These are phyloP conservation scores for Strigamia transsilvanica DNA, from an alignment of 2,888 invertebrate species.

Conservation along the genomic window DNA sequence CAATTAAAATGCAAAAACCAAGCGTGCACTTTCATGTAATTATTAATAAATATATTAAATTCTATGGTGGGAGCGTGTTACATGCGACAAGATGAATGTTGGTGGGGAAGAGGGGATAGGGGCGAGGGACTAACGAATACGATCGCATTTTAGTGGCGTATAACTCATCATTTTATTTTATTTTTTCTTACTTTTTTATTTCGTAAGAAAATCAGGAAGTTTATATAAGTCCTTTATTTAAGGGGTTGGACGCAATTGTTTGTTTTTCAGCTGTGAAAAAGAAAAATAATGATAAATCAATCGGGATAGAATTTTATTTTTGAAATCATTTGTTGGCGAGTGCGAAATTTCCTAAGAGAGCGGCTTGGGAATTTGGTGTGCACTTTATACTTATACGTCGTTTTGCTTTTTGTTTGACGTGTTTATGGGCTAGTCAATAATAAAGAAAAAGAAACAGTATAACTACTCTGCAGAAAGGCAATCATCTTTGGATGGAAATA, in stretches of 20 bases:
- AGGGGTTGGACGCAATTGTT: neutral
- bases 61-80: conserved; percentile 5
- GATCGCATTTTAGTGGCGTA: conserved; percentile 46
- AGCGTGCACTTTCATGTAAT: conserved; percentile 20
- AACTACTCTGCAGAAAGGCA: conserved; percentile 21
- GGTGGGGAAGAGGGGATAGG: neutral
- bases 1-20: conserved; percentile 47
- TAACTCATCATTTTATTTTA: conserved; percentile 32
- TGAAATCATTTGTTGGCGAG: neutral
- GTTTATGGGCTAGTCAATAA: conserved; percentile 18
- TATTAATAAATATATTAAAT: conserved; percentile 47
- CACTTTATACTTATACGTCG: conserved; percentile 3
- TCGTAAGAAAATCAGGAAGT: neutral
- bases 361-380: conserved; percentile 11
- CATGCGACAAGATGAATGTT: conserved; percentile 35
- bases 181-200: neutral
- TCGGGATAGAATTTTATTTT: conserved; percentile 17
- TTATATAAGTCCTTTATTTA: neutral
- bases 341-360: conserved; percentile 23
- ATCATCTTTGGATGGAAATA: conserved; percentile 35
- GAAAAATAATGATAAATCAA: conserved; percentile 35
- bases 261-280: neutral
- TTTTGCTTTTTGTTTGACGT: conserved; percentile 30
- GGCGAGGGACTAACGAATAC: conserved; percentile 9
- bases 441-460: conserved; percentile 41